Evolutionary conservation across 2,113 vertebrate genomes (phyloP).

Genomic region (Elachura formosa): DNA sequence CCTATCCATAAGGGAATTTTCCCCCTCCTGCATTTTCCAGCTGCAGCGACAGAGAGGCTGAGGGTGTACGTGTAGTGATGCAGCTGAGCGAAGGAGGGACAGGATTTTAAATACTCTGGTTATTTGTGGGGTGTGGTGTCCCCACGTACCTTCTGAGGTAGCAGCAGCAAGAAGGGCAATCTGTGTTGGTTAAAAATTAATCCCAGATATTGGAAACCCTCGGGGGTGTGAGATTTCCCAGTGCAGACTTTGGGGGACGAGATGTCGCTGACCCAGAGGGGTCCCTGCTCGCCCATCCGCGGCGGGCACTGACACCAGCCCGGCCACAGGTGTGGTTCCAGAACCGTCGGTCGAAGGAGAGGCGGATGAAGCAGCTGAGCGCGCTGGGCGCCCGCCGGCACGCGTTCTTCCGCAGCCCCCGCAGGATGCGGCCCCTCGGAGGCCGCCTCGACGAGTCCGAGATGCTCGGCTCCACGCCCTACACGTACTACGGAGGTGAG

Average conservation of each 20-base stretch:
- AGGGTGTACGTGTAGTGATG: background rate
- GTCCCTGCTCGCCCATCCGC: background rate
- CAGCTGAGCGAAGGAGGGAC: background rate
- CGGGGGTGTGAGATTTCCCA: rapidly evolving
- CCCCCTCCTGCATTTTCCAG: background rate
- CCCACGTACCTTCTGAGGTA: background rate
- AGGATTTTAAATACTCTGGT: background rate
- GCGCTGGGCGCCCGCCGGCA: slow-evolving; percentile 91
- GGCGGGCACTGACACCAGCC: background rate
- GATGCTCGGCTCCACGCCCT: slow-evolving; percentile 88
- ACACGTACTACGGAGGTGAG: slow-evolving; percentile 95
- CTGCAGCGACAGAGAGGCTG: background rate
- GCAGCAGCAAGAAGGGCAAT: background rate
- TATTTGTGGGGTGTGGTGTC: background rate
- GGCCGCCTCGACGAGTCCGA: slow-evolving; percentile 93
- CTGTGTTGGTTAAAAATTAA: background rate
- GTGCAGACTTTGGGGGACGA: background rate
- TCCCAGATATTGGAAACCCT: background rate
- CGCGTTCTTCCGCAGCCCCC: slow-evolving; percentile 93
- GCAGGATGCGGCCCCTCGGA: slow-evolving; percentile 92
- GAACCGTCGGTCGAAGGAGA: slow-evolving; percentile 95
- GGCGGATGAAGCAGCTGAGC: slow-evolving; percentile 97
- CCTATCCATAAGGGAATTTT: background rate
- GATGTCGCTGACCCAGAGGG: background rate
- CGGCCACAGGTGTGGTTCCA: slow-evolving; percentile 93